phyloP scores from a whole-genome alignment of 2,113 vertebrate genomes.

The Myotis brandtii region DNA sequence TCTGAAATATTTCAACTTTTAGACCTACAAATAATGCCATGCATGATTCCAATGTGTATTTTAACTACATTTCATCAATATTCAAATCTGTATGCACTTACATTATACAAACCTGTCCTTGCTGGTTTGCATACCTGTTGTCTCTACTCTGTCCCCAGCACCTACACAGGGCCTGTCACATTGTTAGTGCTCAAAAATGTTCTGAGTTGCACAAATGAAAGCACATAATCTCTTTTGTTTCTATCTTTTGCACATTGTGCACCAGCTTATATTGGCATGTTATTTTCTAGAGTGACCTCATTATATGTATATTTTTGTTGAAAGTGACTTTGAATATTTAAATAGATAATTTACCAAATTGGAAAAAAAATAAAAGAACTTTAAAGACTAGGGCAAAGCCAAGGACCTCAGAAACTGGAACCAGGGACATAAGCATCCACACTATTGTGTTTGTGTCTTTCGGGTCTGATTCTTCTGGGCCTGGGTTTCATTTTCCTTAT shows the following conservation, averaged over 20 bases:
- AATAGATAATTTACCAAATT: neutral
- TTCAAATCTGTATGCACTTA: neutral
- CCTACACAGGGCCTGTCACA: neutral
- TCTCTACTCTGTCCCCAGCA: neutral
- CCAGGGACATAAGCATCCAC: neutral
- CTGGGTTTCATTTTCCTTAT: neutral
- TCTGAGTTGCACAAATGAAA: neutral
- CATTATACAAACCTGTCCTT: neutral
- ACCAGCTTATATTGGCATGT: neutral
- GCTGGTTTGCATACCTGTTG: neutral
- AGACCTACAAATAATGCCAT: neutral
- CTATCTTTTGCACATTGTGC: neutral
- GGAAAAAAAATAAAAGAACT: neutral
- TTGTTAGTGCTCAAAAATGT: neutral
- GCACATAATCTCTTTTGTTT: neutral
- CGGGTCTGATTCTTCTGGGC: neutral
- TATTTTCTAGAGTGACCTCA: neutral
- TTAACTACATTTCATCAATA: neutral
- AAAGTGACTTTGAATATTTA: neutral
- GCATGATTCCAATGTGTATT: neutral
- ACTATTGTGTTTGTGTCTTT: neutral
- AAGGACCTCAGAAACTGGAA: neutral
- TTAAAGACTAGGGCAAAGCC: neutral
- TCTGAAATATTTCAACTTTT: constrained; percentile 6
- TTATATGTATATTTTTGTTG: neutral